Evolutionary conservation across 2,888 invertebrate genomes (phyloP), one percentile per base, ranked within the genome.

Genomic region (Ptychoptera albimana): DNA sequence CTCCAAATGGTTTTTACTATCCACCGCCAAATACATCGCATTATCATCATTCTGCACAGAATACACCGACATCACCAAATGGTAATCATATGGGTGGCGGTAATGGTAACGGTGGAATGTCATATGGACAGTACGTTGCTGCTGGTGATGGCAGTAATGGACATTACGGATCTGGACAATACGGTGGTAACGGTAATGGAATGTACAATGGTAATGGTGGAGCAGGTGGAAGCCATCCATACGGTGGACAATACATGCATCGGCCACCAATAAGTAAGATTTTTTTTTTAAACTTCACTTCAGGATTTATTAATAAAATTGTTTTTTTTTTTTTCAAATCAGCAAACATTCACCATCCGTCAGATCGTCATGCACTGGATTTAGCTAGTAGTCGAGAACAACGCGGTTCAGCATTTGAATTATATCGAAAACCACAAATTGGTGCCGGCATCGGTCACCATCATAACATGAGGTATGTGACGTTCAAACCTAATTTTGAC

Each of bases 371-470:
- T 49, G 62, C 63, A 16, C 55, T 66, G 64, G 76, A 76, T 63
- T 69, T 91, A 59, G 86, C 87, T 43, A 88, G 89, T 41, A 83
- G 88, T 56, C 74, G 85, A 54, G 91, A 91, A 60, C 89, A 91
- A 58, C 72, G 91, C 44, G 91, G 91, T 29, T 91, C 91, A 50
- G 93, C 93, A n/a, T 92, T 93, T 62, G 92, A 92, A 65, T 70
- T 92, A 49, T 93, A 92, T 63, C 78, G 89, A 52, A 92, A 92
- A 66, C 91, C 91, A 9, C 77, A 85, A 58, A 61, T 65, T 50
- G 66, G 66, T 50, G 57, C 60, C 46, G 23, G 23, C 23, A 57
- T 60, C 29, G 63, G 63, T 55, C 79, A 79, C 63, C 82, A 84
- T 73, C 82, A 83, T 63, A 83, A 82, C 58, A 66, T 83, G 64